A percentile compares a stretch with the other conserved stretches of the same genome.
Evolutionary conservation across 2,113 vertebrate genomes (phyloP).

Genomic region (Cebus imitator): DNA sequence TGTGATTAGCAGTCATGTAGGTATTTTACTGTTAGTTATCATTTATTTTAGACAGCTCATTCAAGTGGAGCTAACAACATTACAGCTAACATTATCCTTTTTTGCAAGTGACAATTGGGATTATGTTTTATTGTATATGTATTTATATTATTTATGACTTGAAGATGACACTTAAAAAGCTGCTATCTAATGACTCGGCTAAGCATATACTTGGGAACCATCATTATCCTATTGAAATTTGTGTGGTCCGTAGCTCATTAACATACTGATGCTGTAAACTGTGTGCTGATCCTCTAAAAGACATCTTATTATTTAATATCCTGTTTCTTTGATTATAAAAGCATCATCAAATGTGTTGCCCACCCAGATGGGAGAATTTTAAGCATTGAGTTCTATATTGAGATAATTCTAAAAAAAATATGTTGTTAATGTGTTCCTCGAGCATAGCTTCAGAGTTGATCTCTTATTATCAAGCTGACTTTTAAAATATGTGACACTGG

Average conservation of each 20-base stretch:
- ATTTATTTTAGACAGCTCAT: background rate
- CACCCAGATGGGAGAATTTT: background rate
- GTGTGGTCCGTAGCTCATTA: background rate
- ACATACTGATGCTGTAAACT: background rate
- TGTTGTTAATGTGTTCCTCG: background rate
- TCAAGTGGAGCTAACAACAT: background rate
- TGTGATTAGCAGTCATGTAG: background rate
- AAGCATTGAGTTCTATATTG: background rate
- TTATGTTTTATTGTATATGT: background rate
- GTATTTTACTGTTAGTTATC: background rate
- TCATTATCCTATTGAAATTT: background rate
- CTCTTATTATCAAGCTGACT: conserved; percentile 43
- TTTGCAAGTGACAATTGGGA: background rate
- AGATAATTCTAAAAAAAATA: background rate
- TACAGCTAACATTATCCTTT: background rate
- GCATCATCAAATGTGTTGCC: background rate
- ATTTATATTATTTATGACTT: background rate
- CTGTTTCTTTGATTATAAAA: conserved; percentile 42
- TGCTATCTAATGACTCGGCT: conserved; percentile 2
- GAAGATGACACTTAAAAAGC: background rate
- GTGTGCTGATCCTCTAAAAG: background rate
- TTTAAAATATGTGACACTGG: background rate
- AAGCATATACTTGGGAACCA: background rate
- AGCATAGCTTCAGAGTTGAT: conserved; percentile 26
- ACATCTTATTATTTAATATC: background rate